Percentiles rank a stretch among this genome's conserved stretches.
Evolutionary conservation across 2,797 vertebrate genomes (phyloP).

Genomic region (Syncerus caffer): DNA sequence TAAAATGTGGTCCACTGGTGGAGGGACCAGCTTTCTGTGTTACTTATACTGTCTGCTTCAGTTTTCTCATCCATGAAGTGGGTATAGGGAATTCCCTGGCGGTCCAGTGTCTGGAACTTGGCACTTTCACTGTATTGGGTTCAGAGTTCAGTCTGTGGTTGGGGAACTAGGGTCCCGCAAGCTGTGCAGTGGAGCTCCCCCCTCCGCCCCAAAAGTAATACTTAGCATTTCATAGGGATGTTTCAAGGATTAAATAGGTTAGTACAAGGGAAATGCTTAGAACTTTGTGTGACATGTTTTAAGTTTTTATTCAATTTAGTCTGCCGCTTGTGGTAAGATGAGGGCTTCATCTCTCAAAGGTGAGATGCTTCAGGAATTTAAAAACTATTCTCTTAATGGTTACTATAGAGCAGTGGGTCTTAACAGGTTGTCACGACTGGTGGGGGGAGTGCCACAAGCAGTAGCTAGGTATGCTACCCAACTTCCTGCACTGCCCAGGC

Average conservation of each 20-base stretch:
- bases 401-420: neutral
- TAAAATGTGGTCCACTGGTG: neutral
- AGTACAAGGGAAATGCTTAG: neutral
- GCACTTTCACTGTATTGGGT: neutral
- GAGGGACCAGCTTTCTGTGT: neutral
- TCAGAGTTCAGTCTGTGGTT: neutral
- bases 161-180: neutral
- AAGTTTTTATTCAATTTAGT: neutral
- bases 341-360: neutral
- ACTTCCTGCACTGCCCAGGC: rapidly evolving
- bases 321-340: neutral
- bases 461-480: neutral
- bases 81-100: neutral
- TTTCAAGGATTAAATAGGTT: neutral
- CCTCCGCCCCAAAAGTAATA: neutral
- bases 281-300: neutral
- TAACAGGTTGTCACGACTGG: neutral
- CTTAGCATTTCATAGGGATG: neutral
- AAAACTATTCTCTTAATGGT: neutral
- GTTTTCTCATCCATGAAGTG: neutral
- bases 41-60: neutral
- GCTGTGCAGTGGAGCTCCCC: neutral
- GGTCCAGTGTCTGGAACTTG: neutral
- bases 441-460: neutral
- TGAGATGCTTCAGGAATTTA: neutral